Base-by-base conservation (phyloP, 2,888 invertebrate species). In the Uloborus plumipes region DNA sequence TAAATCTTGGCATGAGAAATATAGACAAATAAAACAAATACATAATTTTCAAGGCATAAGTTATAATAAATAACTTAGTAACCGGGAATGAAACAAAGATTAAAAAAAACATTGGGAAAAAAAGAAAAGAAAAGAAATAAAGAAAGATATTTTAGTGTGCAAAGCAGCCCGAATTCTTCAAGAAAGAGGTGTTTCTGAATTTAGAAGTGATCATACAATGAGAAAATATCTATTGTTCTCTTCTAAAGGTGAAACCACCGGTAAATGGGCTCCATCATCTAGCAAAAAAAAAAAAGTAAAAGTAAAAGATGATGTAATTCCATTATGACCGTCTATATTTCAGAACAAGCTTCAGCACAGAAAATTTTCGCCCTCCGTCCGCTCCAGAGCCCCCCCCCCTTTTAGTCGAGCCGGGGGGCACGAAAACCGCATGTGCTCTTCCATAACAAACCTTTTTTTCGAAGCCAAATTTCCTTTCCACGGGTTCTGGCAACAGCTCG, bases 281-380 rank as follows among this genome's bases (percentile, higher is more conserved):
- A 13, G n/a, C 61, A 71, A 58, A 67, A 73, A 73, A 80, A 69
- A n/a, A 70, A n/a, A 26, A 66, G 31, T 11, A 50, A n/a, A 62
- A 73, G 55, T 50, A 51, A 61, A 67, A n/a, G 58, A 67, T 79
- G 79, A 62, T 67, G 55, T 79, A 79, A 73, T 79, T 79, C 79
- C 79, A 79, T 79, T 79, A 79, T 66, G 72, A 78, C 15, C n/a
- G 9, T 26, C 26, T 26, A 26, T 26, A 26, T 26, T 26, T 26
- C 26, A 26, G 26, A 26, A 26, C 26, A 26, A 26, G 26, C 26
- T 26, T 26, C 4, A 22, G 58, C 18, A 3, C 18, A 20, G 18
- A 11, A 13, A 20, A n/a, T 18, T n/a, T 58, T n/a, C 14, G 50
- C 31, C 20, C 20, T 50, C 26, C 14, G 31, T 14, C 59, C 50